Evolutionary conservation across 1,140 invertebrate species (phyloP).

Genomic region (Apis cerana): DNA sequence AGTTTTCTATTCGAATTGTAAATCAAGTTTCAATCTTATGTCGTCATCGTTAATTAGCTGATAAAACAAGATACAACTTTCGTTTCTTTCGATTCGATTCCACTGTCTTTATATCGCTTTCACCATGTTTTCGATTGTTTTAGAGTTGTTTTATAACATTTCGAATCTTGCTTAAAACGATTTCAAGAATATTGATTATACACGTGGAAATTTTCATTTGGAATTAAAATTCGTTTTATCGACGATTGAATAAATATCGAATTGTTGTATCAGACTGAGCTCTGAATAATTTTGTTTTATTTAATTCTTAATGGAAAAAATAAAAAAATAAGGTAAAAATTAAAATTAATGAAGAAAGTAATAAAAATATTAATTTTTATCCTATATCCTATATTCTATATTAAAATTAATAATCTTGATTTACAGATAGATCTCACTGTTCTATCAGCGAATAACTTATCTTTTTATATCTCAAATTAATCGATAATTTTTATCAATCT

Average conservation of each 20-base stretch:
- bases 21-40: conserved; percentile 5
- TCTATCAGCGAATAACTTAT: neutral
- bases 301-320: neutral
- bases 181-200: neutral
- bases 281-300: no score
- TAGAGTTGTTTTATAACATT: neutral
- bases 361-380: no score
- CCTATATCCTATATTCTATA: no score
- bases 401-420: neutral
- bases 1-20: neutral
- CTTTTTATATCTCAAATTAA: neutral
- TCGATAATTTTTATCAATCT: neutral
- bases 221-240: neutral
- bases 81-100: neutral
- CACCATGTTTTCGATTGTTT: neutral
- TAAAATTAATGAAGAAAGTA: no score
- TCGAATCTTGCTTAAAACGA: neutral
- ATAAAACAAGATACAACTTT: neutral
- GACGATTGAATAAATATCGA: neutral
- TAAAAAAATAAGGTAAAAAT: neutral
- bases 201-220: neutral
- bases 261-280: neutral
- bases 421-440: neutral
- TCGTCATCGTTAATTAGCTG: conserved; percentile 22
- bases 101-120: neutral